Evolutionary conservation across 92 coral and sea anemone species (phyloP).

Genomic region (Epizoanthus illoricatus): DNA sequence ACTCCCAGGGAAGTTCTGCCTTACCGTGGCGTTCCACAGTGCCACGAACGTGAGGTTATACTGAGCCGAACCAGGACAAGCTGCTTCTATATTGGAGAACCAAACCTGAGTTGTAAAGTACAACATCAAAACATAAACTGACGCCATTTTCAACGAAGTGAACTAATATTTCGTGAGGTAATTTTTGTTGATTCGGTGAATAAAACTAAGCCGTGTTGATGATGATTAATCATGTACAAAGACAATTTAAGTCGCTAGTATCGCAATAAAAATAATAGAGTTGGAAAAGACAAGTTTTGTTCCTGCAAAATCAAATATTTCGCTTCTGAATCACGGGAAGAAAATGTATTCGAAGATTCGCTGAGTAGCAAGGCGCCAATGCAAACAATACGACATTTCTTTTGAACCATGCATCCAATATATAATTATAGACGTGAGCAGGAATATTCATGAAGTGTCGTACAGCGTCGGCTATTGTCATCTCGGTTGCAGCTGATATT

Average conservation of each 20-base stretch:
- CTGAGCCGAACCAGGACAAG: slow-evolving; percentile 1
- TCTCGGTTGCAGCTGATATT: too few species aligned
- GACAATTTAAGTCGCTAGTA: neutral
- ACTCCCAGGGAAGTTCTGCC: slow-evolving; percentile 8
- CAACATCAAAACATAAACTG: neutral
- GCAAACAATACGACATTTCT: neutral
- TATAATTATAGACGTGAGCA: neutral
- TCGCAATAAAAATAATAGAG: neutral
- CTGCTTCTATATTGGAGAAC: neutral
- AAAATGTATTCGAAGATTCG: neutral
- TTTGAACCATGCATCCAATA: neutral
- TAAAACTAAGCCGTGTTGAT: neutral
- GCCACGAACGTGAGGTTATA: slow-evolving; percentile 14
- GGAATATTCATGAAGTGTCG: slow-evolving; percentile 16
- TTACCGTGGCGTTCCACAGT: neutral
- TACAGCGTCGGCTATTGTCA: neutral
- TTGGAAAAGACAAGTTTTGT: too few species aligned
- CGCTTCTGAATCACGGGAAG: neutral
- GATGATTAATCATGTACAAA: neutral
- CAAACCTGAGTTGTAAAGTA: neutral
- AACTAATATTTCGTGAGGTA: too few species aligned
- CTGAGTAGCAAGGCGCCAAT: neutral
- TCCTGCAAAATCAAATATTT: neutral
- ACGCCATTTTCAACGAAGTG: neutral
- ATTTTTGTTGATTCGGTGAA: neutral